Conservation (phyloP, 1,140 invertebrate genomes). For the Phymastichus coffea region DNA sequence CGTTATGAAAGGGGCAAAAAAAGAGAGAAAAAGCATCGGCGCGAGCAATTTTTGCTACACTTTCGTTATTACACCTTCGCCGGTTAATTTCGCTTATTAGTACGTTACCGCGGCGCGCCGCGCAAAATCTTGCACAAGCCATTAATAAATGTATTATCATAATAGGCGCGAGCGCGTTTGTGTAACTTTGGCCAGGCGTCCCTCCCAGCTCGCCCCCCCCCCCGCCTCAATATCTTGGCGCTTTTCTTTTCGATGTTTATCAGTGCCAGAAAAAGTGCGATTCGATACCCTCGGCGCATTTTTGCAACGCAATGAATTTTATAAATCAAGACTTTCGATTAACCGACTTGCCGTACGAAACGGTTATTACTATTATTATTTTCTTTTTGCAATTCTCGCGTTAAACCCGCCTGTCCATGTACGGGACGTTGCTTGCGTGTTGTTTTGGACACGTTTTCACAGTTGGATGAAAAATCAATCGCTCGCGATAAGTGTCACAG, state of each 20-base stretch:
- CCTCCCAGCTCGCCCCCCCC: too few species aligned
- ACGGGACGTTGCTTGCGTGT: too few species aligned
- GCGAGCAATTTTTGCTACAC: too few species aligned
- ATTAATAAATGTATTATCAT: slow-evolving; percentile 15
- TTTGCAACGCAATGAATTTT: not conserved
- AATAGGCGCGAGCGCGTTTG: not conserved
- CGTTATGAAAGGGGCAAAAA: slow-evolving; percentile 5
- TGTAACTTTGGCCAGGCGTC: not conserved
- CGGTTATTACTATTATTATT: too few species aligned
- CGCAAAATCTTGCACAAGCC: slow-evolving; percentile 6
- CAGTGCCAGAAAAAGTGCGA: not conserved
- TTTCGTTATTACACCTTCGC: slow-evolving; percentile 13
- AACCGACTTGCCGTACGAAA: too few species aligned
- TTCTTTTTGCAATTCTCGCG: too few species aligned
- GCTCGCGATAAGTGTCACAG: too few species aligned
- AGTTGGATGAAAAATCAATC: too few species aligned
- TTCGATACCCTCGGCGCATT: not conserved
- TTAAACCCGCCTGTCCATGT: too few species aligned
- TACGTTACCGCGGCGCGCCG: not conserved
- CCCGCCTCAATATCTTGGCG: too few species aligned
- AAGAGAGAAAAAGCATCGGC: too few species aligned
- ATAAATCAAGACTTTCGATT: not conserved
- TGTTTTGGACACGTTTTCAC: too few species aligned
- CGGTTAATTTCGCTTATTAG: slow-evolving; percentile 19
- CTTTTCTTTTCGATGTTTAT: slow-evolving; percentile 1